Evolutionary conservation across 2,113 vertebrate genomes (phyloP).

Genomic region (Pangasianodon hypophthalmus): DNA sequence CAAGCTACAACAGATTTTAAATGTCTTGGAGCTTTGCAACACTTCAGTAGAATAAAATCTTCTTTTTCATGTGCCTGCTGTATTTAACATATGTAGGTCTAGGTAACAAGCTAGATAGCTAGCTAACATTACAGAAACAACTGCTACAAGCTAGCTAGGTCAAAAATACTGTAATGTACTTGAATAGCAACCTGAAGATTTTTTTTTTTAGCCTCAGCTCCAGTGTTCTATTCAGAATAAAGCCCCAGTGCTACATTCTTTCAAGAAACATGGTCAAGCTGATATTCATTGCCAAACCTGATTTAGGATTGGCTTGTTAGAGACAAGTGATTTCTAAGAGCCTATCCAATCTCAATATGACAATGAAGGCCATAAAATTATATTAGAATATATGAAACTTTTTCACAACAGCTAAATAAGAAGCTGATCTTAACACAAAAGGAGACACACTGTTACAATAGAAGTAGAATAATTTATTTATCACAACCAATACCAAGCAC

Average conservation of each 20-base stretch:
- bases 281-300: not conserved
- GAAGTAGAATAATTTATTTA: too few species aligned
- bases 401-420: not conserved
- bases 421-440: not conserved
- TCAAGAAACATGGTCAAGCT: not conserved
- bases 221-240: not conserved
- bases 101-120: not conserved
- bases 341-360: not conserved
- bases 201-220: not conserved
- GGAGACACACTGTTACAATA: not conserved
- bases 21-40: not conserved
- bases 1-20: not conserved
- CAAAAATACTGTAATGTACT: not conserved
- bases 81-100: not conserved
- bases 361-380: not conserved
- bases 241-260: not conserved
- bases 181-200: not conserved
- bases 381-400: not conserved
- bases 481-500: too few species aligned
- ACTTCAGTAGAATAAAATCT: not conserved
- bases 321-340: not conserved
- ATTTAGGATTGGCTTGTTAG: not conserved
- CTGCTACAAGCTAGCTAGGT: not conserved
- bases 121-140: not conserved
- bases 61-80: not conserved